Base-by-base conservation (phyloP, 1,140 invertebrate genomes). In the Drosophila orena region DNA sequence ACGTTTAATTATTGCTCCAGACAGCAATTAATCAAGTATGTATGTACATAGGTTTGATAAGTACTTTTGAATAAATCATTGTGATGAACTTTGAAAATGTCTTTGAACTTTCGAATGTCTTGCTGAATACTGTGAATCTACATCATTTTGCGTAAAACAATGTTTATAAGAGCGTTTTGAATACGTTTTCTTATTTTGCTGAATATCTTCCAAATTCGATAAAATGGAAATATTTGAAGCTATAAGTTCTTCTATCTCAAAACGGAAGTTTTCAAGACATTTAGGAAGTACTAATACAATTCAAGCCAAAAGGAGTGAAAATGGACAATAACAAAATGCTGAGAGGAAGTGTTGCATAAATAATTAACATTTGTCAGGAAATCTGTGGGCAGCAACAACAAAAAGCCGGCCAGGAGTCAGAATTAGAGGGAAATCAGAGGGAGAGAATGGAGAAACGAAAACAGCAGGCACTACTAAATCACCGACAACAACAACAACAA, bases 281-380 rank as follows among this genome's bases (percentile, higher is more conserved):
- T 2, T n/a, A 6, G 5, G 6, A 38, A 38, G 5, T 38, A 14
- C 4, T 3, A 8, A 17, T 8, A 8, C 40, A n/a, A 42, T 7
- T 42, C 3, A 11, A 11, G 3, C 4, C 42, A 17, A 44, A 44
- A 14, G 3, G n/a, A 30, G 20, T 27, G 22, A 14, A 47, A 27
- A 20, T 14, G 2, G 11, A 14, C 30, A 52, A 35, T n/a, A 4
- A 10, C 59, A 15, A 66, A 68, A 14, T 1, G 38, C 2, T 34
- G 17, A n/a, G 30, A 24, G 27, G 46, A 66, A 68, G 34, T 34
- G 42, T 34, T 68, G 66, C 62, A 44, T 46, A 68, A 70, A 69
- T 57, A 69, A 70, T 70, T 70, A 69, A 70, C 66, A 69, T 70
- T 70, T 70, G 43, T 49, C 22, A 70, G 66, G 64, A 54, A 56